phyloP scores from a whole-genome alignment of 2,113 vertebrate genomes.

The Synchiropus splendidus region DNA sequence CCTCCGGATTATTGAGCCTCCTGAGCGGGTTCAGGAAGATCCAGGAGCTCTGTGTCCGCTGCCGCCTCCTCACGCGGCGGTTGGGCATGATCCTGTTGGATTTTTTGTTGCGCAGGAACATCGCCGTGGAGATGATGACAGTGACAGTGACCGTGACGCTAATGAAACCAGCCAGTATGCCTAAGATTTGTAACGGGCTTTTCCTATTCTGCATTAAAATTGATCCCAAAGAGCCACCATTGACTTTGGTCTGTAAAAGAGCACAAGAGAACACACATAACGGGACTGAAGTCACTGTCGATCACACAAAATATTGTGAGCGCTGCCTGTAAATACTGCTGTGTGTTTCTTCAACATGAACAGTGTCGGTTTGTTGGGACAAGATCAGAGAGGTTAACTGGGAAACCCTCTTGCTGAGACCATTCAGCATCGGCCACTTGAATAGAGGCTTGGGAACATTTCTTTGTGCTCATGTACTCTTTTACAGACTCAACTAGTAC shows the following conservation, averaged over 20 bases:
- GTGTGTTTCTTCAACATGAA: not conserved
- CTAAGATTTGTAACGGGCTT: conserved; percentile 87
- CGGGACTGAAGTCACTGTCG: conserved; percentile 57
- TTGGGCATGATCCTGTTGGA: conserved; percentile 84
- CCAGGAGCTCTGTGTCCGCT: conserved; percentile 44
- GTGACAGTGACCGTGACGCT: conserved; percentile 79
- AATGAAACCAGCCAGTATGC: conserved; percentile 80
- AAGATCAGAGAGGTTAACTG: conserved; percentile 68
- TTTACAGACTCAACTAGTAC: conserved; percentile 77
- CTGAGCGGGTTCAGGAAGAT: conserved; percentile 73
- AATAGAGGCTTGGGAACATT: not conserved
- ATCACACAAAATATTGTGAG: conserved; percentile 18
- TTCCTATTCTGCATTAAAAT: conserved; percentile 93
- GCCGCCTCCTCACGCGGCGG: conserved; percentile 73
- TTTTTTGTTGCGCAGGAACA: conserved; percentile 92
- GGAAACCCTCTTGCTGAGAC: conserved; percentile 32
- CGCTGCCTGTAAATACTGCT: conserved; percentile 8
- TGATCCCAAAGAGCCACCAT: conserved; percentile 80
- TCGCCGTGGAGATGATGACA: conserved; percentile 85
- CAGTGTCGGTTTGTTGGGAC: conserved; percentile 32
- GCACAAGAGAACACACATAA: conserved; percentile 80
- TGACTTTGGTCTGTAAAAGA: conserved; percentile 93
- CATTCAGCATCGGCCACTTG: conserved; percentile 21
- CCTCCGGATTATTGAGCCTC: conserved; percentile 39
- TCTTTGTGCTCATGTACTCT: conserved; percentile 76